A percentile compares a stretch with the other conserved stretches of the same genome.
Conservation (phyloP, 2,888 invertebrate genomes). For the Ectemnius cavifrons region DNA sequence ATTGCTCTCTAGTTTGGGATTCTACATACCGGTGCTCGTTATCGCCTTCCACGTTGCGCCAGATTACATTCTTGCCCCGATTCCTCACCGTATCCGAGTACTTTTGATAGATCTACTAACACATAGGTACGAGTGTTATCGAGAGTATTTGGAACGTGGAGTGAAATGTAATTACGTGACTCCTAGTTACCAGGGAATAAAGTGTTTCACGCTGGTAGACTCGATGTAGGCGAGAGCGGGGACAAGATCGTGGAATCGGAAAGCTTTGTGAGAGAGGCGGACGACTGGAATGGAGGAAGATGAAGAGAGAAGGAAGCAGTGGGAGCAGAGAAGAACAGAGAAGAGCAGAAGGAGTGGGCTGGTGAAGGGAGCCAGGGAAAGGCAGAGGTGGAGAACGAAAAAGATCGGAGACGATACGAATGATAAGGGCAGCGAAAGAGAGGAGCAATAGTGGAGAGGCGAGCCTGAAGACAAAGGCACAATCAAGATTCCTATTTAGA, state of each 20-base stretch:
- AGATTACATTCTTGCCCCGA: too few species aligned
- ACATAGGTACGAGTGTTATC: too few species aligned
- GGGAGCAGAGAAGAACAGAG: slow-evolving; percentile 6
- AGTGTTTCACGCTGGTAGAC: slow-evolving; percentile 26
- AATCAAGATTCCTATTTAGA: slow-evolving; percentile 61
- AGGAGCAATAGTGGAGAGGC: slow-evolving; percentile 16
- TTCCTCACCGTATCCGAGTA: too few species aligned
- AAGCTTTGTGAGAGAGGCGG: slow-evolving; percentile 27
- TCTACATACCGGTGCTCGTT: neutral
- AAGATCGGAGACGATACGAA: neutral
- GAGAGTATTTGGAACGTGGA: too few species aligned
- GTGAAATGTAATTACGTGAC: too few species aligned
- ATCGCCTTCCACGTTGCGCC: too few species aligned
- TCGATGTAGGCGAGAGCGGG: slow-evolving; percentile 29
- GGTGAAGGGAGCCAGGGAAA: slow-evolving; percentile 15
- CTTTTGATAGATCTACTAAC: too few species aligned
- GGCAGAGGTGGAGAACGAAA: neutral
- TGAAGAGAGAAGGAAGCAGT: slow-evolving; percentile 1
- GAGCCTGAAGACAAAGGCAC: slow-evolving; percentile 55
- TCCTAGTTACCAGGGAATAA: too few species aligned
- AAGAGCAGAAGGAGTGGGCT: neutral
- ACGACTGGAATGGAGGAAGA: neutral
- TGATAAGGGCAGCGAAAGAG: neutral
- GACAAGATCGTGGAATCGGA: slow-evolving; percentile 25
- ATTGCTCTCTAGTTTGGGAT: neutral